Base-by-base conservation (phyloP, 2,113 vertebrate species). In the Amphiprion ocellaris region DNA sequence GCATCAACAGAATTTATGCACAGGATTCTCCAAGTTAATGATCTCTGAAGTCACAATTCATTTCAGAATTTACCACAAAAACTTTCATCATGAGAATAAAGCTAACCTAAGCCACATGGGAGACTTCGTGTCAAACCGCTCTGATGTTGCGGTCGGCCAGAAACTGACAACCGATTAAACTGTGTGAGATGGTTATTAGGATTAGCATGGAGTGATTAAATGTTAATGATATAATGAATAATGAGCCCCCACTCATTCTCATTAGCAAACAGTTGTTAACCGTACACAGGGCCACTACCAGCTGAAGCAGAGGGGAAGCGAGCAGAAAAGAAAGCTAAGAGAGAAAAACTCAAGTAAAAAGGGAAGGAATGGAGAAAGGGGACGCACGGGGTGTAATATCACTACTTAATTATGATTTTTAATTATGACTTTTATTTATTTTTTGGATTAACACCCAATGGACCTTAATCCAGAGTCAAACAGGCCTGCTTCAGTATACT, bases 211-310 rank as follows among this genome's bases (percentile, higher is more conserved):
- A 87, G 85, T 73, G 89, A 92, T 93, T 87, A 86, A 92, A 88
- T 81, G 88, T 77, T 91, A 90, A 89, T 86, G 87, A 91, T 84
- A 74, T 89, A 80, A 91, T 91, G 88, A 92, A 86, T 85, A 84
- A 91, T 87, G 85, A 86, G 85, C 61, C 79, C 66, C 78, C 61
- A 53, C 80, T 75, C 64, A 2, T 75, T 91, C 87, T 90, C 89
- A 89, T 92, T 89, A 92, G 77, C 85, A 90, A 90, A 89, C 77
- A 79, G 71, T 91, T 91, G 82, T 89, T 91, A 87, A 87, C 81
- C 82, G 76, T 82, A 68, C 26, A 81, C n/a, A 23, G 74, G 74
- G 79, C 68, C 56, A 64, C 72, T 52, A 65, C 50, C 21, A 68
- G 63, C 67, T 65, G 73, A 70, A 58, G 74, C 17, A 60, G 26